Base-by-base conservation (phyloP, 1,140 invertebrate genomes). In the Sinella curviseta region DNA sequence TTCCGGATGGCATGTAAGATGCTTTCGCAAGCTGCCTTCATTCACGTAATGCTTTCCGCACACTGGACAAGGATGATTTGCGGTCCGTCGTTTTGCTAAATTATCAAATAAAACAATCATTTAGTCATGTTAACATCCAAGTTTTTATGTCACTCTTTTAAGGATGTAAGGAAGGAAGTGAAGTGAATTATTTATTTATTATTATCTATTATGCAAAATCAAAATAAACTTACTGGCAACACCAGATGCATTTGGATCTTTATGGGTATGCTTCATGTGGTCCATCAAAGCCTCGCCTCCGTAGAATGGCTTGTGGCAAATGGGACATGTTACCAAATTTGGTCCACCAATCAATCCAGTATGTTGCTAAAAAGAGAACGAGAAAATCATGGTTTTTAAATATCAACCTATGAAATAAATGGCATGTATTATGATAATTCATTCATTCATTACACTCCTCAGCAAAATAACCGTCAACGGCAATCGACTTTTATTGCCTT, bases 41-140 rank as follows among this genome's bases (percentile, higher is more conserved):
- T 97, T 97, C 82, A 96, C 94, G 88, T 97, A 97, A 87, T 96
- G 94, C 87, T 96, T 97, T 78, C 95, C 95, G 87, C 95, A 97
- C 14, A 97, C 94, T 24, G 95, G 95, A 87, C 95, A 97, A 55
- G 94, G 95, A 88, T 97, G 95, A 87, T 96, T 96, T 79, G 95
- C 94, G 65, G 94, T 96, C 87, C 95, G 90, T 88, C 95, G 91
- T 89, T 97, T 96, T 85, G 94, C 94, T 92, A 79, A 54, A 78
- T 34, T 12, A 54, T 76, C 36, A 54, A 77, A 78, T 26, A n/a
- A n/a, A n/a, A n/a, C n/a, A n/a, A n/a, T n/a, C n/a, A n/a, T n/a
- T n/a, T n/a, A n/a, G n/a, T 77, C 48, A 70, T 70, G 65, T 17
- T 17, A 70, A 17, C 14, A 70, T 70, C 16, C 65, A 20, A n/a